Evolutionary conservation across 1,140 invertebrate genomes (phyloP), one percentile per base, ranked within the genome.

Genomic region (Cotesia glomerata): DNA sequence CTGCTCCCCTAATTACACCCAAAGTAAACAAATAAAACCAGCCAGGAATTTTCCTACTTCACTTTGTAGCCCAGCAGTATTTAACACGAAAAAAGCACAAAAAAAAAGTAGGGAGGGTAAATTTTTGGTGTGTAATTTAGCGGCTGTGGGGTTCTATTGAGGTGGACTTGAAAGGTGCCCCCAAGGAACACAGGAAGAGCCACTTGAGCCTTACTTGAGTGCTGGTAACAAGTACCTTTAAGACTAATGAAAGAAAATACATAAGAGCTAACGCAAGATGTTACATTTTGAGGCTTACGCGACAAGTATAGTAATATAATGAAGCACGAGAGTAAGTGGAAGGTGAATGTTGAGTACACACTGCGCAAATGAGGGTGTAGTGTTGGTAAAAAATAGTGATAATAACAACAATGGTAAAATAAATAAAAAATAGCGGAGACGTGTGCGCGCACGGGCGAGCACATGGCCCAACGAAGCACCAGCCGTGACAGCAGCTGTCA

Each of bases 401-500:
- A 45, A 45, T 45, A 45, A 36, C 18, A 49, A 49, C 11, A 63
- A 52, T 34, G 51, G 52, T 39, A 71, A 51, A 35, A 34, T 58
- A 36, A 54, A 36, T 26, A 51, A 59, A 39, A 61, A 52, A 69
- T 34, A 71, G 54, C 9, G 32, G 54, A 65, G 59, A 58, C 34
- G 64, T 65, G 63, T 58, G 54, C 62, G 56, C 70, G 49, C 52
- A 65, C 64, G 59, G 77, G 62, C 58, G 77, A 77, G 77, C 80
- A 83, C 80, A 82, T 81, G 79, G 79, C 69, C 76, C 71, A 75
- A 75, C 76, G 72, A 75, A 75, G 78, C 78, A 82, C 77, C 77
- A 82, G 62, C 80, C 82, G 78, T 82, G 80, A 84, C 82, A 80
- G 76, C 82, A 84, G 79, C 81, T 78, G 78, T 81, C 80, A 77